Percentiles rank a stretch among this genome's conserved stretches.
Evolutionary conservation across 2,113 vertebrate genomes (phyloP).

Genomic region (Sphaerodactylus townsendi): DNA sequence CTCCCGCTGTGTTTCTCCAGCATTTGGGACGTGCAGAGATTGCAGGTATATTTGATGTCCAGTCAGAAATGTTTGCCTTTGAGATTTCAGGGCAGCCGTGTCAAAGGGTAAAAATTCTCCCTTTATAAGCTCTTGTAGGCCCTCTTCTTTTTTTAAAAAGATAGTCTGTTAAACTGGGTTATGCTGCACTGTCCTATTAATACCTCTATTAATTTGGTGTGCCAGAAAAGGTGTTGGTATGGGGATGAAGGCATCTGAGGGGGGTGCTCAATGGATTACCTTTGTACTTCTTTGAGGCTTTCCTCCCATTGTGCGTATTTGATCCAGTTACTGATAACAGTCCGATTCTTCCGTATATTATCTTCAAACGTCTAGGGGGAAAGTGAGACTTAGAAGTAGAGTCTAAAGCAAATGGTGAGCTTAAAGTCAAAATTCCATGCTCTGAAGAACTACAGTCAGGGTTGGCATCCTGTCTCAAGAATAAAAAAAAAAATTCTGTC

Average conservation of each 20-base stretch:
- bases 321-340: conserved; percentile 99
- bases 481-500: no score
- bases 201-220: no score
- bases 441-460: no score
- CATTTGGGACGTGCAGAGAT: neutral
- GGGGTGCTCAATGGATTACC: conserved; percentile 69
- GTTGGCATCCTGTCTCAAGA: no score
- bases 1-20: neutral
- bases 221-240: no score
- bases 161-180: neutral
- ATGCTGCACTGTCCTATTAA: neutral
- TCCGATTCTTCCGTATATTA: conserved; percentile 97
- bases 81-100: neutral
- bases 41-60: neutral
- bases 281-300: conserved; percentile 93
- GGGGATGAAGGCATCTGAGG: fast-evolving
- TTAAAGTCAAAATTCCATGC: no score
- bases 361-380: conserved; percentile 92
- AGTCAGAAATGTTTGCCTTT: neutral
- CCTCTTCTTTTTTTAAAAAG: neutral
- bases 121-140: neutral
- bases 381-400: conserved; percentile 16
- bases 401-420: neutral
- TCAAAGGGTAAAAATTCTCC: neutral
- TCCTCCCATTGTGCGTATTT: conserved; percentile 99